Percentiles rank a stretch among this genome's conserved stretches.
phyloP scores from a whole-genome alignment of 1,140 invertebrate species.

The Rhagoletis pomonella region DNA sequence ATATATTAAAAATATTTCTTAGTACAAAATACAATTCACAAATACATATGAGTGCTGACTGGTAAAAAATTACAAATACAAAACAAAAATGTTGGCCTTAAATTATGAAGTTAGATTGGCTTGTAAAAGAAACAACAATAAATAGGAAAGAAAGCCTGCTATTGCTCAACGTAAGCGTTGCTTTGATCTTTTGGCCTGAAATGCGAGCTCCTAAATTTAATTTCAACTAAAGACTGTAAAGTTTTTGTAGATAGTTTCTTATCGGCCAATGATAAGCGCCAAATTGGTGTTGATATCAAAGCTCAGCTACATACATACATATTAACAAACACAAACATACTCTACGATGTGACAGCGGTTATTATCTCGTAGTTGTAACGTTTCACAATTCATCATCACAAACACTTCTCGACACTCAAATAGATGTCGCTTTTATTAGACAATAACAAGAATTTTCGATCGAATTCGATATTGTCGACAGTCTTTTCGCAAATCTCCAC shows the following conservation, averaged over 20 bases:
- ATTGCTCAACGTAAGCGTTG: neutral
- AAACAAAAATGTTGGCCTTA: neutral
- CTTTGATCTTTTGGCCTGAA: neutral
- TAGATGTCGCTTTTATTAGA: slow-evolving; percentile 69
- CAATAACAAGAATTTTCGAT: slow-evolving; percentile 67
- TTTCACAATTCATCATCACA: neutral
- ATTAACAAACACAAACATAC: neutral
- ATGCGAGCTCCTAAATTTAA: neutral
- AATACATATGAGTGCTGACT: neutral
- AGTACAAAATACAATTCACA: neutral
- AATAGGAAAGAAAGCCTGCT: neutral
- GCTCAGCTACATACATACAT: neutral
- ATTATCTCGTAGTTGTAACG: neutral
- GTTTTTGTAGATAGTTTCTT: too few relatives aligned
- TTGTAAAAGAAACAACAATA: neutral
- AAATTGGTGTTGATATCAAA: too few relatives aligned
- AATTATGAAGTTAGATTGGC: neutral
- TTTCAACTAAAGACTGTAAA: neutral
- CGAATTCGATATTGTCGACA: slow-evolving; percentile 65
- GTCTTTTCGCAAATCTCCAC: slow-evolving; percentile 70
- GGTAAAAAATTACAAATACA: neutral
- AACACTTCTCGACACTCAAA: slow-evolving; percentile 67
- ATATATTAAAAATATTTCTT: slow-evolving; percentile 28
- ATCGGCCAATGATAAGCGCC: too few relatives aligned
- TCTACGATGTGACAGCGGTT: neutral